Percentiles rank a stretch among this genome's conserved stretches.
Evolutionary conservation across 2,797 vertebrate species (phyloP).

Genomic region (Aphelocoma californica): DNA sequence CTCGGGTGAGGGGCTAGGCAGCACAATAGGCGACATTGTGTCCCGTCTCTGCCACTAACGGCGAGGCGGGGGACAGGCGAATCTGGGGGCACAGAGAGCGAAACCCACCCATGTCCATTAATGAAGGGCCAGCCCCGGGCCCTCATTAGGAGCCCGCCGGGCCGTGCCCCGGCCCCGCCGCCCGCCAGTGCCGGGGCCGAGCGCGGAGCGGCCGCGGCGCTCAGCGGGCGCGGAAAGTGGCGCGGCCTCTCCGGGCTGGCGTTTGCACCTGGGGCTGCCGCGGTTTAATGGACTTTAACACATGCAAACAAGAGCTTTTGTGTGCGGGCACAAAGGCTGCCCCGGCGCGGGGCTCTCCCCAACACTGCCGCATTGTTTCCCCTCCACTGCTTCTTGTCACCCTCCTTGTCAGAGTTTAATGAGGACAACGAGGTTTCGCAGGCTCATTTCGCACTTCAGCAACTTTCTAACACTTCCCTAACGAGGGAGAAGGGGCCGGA

Average conservation of each 20-base stretch:
- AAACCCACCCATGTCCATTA: neutral
- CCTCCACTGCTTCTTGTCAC: constrained; percentile 89
- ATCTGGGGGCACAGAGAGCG: neutral
- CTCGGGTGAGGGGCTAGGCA: neutral
- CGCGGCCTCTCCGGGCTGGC: constrained; percentile 60
- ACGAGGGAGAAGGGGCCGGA: constrained; percentile 75
- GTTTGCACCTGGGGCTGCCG: constrained; percentile 89
- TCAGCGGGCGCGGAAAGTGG: constrained; percentile 71
- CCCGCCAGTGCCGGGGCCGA: neutral
- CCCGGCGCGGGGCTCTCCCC: constrained; percentile 78
- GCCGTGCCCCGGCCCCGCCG: neutral
- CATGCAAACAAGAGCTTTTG: constrained; percentile 91
- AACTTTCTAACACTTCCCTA: constrained; percentile 92
- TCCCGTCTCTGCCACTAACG: neutral
- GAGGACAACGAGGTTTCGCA: constrained; percentile 88
- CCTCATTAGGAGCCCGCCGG: constrained; percentile 60
- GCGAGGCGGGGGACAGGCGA: neutral
- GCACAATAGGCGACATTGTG: constrained; percentile 69
- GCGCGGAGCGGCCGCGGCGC: constrained; percentile 49
- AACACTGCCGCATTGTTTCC: constrained; percentile 90
- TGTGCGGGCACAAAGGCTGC: constrained; percentile 84
- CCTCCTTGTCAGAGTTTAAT: constrained; percentile 95
- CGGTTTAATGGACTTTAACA: constrained; percentile 88
- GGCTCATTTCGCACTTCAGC: constrained; percentile 94
- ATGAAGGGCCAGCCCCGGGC: constrained; percentile 7